phyloP scores from a whole-genome alignment of 2,888 invertebrate genomes.

The Lochmaea crataegi region DNA sequence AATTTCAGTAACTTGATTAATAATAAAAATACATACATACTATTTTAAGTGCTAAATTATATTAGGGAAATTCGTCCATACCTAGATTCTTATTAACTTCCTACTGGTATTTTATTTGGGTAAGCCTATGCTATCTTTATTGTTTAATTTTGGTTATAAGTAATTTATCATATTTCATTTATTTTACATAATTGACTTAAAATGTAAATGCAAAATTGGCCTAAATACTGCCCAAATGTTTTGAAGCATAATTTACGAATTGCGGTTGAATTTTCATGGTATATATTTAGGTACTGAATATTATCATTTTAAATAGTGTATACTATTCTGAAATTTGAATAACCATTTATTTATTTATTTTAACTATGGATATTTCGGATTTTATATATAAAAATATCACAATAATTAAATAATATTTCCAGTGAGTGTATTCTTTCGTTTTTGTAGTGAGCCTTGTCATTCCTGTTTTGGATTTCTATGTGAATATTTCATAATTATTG shows the following conservation, averaged over 20 bases:
- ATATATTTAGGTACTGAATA: background rate
- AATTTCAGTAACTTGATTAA: no score
- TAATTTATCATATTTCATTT: slow-evolving; percentile 13
- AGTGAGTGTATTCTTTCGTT: no score
- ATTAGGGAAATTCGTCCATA: no score
- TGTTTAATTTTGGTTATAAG: background rate
- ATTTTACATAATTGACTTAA: slow-evolving; percentile 16
- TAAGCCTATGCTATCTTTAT: background rate
- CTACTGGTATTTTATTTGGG: background rate
- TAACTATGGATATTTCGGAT: background rate
- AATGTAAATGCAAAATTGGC: slow-evolving; percentile 10
- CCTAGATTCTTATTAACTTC: background rate
- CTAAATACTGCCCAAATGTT: slow-evolving; percentile 7
- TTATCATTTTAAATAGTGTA: slow-evolving; percentile 2
- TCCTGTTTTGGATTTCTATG: no score
- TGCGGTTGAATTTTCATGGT: background rate
- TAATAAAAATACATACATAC: no score
- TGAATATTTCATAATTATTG: no score
- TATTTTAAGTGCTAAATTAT: no score
- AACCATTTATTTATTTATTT: no score
- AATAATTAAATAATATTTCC: background rate
- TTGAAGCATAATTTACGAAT: slow-evolving; percentile 1
- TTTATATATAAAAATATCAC: background rate
- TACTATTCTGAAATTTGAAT: background rate
- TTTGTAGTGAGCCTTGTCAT: no score